These are phyloP conservation scores for Rousettus madagascariensis DNA, from an alignment of 2,797 vertebrate species.

Conservation along the genomic window DNA sequence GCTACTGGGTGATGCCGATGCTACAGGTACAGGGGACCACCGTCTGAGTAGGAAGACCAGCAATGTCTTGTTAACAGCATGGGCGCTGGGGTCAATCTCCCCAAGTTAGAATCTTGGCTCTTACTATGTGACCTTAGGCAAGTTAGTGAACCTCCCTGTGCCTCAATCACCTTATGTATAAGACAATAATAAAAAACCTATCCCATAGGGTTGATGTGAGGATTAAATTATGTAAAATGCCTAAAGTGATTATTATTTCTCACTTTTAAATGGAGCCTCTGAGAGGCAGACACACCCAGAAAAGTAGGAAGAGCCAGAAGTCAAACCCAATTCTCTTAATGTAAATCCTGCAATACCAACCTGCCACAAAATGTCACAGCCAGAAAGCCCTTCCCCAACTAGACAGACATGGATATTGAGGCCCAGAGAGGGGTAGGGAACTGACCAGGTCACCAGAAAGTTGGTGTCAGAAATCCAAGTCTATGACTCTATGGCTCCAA, in stretches of 20 bases:
- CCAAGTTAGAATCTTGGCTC: background rate
- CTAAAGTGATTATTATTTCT: background rate
- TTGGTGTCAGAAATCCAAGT: background rate
- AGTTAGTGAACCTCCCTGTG: conserved; percentile 1
- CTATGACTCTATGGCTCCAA: background rate
- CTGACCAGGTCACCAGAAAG: background rate
- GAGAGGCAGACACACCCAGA: background rate
- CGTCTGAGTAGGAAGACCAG: background rate
- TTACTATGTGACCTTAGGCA: background rate
- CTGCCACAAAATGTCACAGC: background rate
- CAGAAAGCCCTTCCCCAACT: background rate
- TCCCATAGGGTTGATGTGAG: background rate
- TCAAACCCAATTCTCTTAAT: background rate
- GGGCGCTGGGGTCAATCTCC: background rate
- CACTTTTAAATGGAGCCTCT: background rate
- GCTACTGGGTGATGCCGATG: background rate
- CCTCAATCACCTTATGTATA: background rate
- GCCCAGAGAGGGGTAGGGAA: background rate
- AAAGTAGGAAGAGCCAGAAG: background rate
- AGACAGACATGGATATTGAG: background rate
- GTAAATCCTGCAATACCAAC: background rate
- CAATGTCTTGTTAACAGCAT: background rate
- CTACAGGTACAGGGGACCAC: background rate
- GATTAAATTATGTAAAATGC: conserved; percentile 7
- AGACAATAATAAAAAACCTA: background rate